Base-by-base conservation (phyloP, 2,888 invertebrate genomes). In the Gari tellinella region DNA sequence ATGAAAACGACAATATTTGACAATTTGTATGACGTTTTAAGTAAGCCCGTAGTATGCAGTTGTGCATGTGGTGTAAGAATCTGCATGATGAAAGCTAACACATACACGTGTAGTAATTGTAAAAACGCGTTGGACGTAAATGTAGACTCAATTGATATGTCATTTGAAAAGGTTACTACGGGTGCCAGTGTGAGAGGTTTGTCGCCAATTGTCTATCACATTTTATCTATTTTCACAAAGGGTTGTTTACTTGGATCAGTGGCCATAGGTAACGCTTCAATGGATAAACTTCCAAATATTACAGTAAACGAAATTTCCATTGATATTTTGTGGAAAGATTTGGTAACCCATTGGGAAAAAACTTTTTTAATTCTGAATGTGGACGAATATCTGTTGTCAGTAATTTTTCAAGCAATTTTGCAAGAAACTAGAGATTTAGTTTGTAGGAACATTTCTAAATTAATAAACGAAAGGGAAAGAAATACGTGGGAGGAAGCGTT, bases 231-330 rank as follows among this genome's bases (percentile, higher is more conserved):
- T 5, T 15, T 75, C n/a, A 52, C 46, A 26, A 69, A 69, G 31
- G 62, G 70, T 12, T 57, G 62, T 41, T n/a, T 66, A 19, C 17
- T 75, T 14, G 70, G 75, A 31, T 65, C 70, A 21, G 14, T 66
- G 12, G 62, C 58, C n/a, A 31, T 75, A n/a, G 52, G 43, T 38
- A 45, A 23, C 3, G n/a, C 19, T 5, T 14, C 2, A 4, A 15
- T 51, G 51, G 26, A 23, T 12, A 14, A 38, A 1, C 19, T 51
- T 31, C 1, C 49, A 23, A 19, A 45, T 5, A 15, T 58, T 37
- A 19, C 55, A 64, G 25, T 41, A 45, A 26, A 7, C 38, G 5
- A 21, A 55, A 7, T 37, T 7, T 1, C 46, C 38, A 7, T 41
- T 17, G 40, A 43, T 25, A 0, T 43, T 17, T 19, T 3, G 38